These are phyloP conservation scores for Fregetta grallaria DNA, from an alignment of 2,113 vertebrate genomes.

Conservation along the genomic window DNA sequence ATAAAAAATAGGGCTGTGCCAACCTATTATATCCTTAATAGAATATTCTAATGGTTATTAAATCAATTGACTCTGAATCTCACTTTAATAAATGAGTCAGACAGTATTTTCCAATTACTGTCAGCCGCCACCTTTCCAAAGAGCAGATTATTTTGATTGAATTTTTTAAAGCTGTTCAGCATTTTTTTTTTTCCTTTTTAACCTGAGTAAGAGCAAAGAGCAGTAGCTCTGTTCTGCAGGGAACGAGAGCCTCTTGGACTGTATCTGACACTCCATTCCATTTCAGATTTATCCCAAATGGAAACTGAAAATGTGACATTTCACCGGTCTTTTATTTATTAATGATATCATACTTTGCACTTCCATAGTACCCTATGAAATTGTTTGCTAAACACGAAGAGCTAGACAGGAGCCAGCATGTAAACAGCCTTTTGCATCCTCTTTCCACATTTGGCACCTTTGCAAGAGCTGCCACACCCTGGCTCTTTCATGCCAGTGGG, in stretches of 20 bases:
- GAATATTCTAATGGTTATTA: slow-evolving; percentile 82
- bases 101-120: slow-evolving; percentile 80
- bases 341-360: slow-evolving; percentile 28
- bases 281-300: slow-evolving; percentile 47
- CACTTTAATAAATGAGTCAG: slow-evolving; percentile 82
- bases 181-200: neutral
- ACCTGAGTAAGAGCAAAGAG: slow-evolving; percentile 3
- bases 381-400: slow-evolving; percentile 1
- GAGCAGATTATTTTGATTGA: slow-evolving; percentile 76
- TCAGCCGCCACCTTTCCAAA: slow-evolving; percentile 77
- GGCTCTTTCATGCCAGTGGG: neutral
- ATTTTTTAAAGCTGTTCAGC: slow-evolving; percentile 73
- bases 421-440: slow-evolving; percentile 14
- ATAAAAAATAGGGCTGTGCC: slow-evolving; percentile 71
- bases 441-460: slow-evolving; percentile 4
- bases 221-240: slow-evolving; percentile 31
- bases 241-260: slow-evolving; percentile 20
- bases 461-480: neutral
- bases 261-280: slow-evolving; percentile 1
- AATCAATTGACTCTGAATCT: slow-evolving; percentile 80
- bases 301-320: slow-evolving; percentile 54
- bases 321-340: slow-evolving; percentile 39
- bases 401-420: neutral
- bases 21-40: slow-evolving; percentile 77
- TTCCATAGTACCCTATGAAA: slow-evolving; percentile 21